Evolutionary conservation across 2,888 invertebrate genomes (phyloP).

Genomic region (Cryptocephalus moraei): DNA sequence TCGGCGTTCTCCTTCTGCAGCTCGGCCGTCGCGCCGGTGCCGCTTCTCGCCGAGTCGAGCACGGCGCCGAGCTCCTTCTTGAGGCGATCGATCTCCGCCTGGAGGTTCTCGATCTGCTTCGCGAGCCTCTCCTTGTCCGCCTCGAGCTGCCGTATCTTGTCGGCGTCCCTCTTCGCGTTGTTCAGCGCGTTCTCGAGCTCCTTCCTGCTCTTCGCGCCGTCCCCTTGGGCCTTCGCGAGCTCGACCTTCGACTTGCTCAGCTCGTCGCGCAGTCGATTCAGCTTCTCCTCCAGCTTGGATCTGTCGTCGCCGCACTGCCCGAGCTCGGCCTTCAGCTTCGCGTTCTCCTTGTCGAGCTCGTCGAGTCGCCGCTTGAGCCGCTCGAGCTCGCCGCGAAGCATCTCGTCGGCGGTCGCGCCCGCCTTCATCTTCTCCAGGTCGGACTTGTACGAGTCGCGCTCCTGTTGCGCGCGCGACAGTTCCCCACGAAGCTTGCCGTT

Average conservation of each 20-base stretch:
- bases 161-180: constrained; percentile 11
- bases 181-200: constrained; percentile 13
- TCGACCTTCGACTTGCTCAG: constrained; percentile 8
- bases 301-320: constrained; percentile 11
- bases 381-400: constrained; percentile 8
- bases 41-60: constrained; percentile 14
- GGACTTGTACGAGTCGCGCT: constrained; percentile 9
- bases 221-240: neutral
- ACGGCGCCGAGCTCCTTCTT: constrained; percentile 18
- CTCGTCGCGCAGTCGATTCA: constrained; percentile 13
- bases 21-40: constrained; percentile 8
- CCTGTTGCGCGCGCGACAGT: constrained; percentile 9
- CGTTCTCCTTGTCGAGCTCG: constrained; percentile 12
- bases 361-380: constrained; percentile 8
- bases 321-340: constrained; percentile 6
- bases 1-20: constrained; percentile 16
- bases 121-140: constrained; percentile 15
- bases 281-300: constrained; percentile 12
- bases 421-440: constrained; percentile 12
- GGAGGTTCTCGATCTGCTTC: constrained; percentile 13
- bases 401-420: constrained; percentile 5
- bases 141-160: constrained; percentile 16
- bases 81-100: constrained; percentile 15
- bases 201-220: constrained; percentile 2
- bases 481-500: constrained; percentile 7